These are phyloP conservation scores for Sisor rabdophorus DNA, from an alignment of 2,113 vertebrate species.

Conservation along the genomic window DNA sequence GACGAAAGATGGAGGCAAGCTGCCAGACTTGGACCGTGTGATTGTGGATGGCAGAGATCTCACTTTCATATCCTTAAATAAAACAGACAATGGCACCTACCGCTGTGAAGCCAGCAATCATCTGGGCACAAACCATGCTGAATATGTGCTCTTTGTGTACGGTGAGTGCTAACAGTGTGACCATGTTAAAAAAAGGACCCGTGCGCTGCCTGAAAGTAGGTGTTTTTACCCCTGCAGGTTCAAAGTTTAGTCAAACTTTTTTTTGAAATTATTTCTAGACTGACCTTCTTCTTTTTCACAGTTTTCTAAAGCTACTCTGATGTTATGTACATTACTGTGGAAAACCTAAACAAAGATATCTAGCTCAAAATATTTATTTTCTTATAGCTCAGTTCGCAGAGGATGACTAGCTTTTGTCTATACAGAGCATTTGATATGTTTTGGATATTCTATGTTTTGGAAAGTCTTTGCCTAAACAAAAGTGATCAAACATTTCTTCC, in stretches of 20 bases:
- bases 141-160: constrained; percentile 94
- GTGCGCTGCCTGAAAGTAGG: not conserved
- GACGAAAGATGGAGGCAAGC: constrained; percentile 93
- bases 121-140: constrained; percentile 89
- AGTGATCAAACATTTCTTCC: no score
- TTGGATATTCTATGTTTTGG: not conserved
- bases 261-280: constrained; percentile 11
- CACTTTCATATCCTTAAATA: constrained; percentile 93
- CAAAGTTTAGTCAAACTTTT: not conserved
- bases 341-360: constrained; percentile 14
- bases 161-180: constrained; percentile 74
- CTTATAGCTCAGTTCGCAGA: not conserved
- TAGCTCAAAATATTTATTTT: not conserved
- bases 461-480: constrained; percentile 18
- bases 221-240: constrained; percentile 1
- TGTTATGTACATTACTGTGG: constrained; percentile 7
- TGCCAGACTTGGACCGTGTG: constrained; percentile 92
- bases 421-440: no score
- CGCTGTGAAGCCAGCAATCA: constrained; percentile 94
- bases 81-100: constrained; percentile 98
- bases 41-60: constrained; percentile 90
- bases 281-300: constrained; percentile 3
- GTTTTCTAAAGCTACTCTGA: not conserved
- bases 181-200: constrained; percentile 15
- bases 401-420: not conserved